Percentiles rank a stretch among this genome's conserved stretches.
Conservation (phyloP, 2,888 invertebrate species). For the Saturnia pavonia region DNA sequence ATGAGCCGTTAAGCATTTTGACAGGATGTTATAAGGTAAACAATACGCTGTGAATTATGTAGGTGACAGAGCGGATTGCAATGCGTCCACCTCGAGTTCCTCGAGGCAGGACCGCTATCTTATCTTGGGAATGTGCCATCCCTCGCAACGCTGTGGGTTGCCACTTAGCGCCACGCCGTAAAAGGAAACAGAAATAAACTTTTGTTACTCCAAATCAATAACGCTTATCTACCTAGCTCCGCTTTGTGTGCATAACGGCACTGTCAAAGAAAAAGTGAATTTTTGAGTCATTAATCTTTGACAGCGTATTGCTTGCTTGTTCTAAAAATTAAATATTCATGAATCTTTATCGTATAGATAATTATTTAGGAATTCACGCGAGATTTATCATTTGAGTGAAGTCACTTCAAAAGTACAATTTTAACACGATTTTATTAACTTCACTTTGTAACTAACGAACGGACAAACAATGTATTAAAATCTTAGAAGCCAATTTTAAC, state of each 20-base stretch:
- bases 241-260: constrained; percentile 62
- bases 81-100: constrained; percentile 46
- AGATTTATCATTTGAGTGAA: constrained; percentile 40
- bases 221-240: constrained; percentile 62
- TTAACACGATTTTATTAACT: too few species aligned
- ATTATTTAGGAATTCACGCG: constrained; percentile 46
- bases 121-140: constrained; percentile 76
- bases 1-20: constrained; percentile 20
- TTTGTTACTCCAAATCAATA: constrained; percentile 71
- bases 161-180: constrained; percentile 70
- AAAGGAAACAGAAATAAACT: constrained; percentile 53
- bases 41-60: constrained; percentile 29
- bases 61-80: constrained; percentile 69
- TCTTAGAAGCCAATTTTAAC: too few species aligned
- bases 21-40: constrained; percentile 41
- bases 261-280: constrained; percentile 47
- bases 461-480: too few species aligned
- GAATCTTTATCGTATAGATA: constrained; percentile 36
- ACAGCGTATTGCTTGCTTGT: constrained; percentile 39
- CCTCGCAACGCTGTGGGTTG: constrained; percentile 58
- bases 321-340: constrained; percentile 41
- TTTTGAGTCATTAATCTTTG: constrained; percentile 58
- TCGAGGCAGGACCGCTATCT: constrained; percentile 54
- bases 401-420: constrained; percentile 30
- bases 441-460: too few species aligned